A percentile compares a stretch with the other conserved stretches of the same genome.
phyloP scores from a whole-genome alignment of 2,888 invertebrate species.

The Linnaemya vulpina region DNA sequence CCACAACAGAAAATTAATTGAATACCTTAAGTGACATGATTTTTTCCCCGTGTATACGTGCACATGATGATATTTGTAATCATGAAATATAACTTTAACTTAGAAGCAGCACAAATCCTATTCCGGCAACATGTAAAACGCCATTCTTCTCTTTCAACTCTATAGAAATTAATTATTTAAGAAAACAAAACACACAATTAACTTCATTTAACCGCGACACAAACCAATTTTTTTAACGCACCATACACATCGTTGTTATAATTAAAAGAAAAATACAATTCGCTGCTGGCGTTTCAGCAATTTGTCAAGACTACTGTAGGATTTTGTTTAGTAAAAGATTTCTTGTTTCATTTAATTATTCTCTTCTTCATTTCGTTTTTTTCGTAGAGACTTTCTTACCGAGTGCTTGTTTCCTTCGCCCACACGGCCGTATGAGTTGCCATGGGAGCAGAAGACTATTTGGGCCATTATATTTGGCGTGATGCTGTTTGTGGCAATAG shows the following conservation, averaged over 20 bases:
- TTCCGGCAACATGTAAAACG: too few species aligned
- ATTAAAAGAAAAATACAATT: neutral
- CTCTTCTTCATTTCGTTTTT: conserved; percentile 15
- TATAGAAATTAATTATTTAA: neutral
- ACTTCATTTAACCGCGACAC: neutral
- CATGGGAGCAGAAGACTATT: conserved; percentile 87
- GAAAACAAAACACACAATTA: neutral
- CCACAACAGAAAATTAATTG: too few species aligned
- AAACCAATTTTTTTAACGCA: neutral
- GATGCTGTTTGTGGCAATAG: conserved; percentile 91
- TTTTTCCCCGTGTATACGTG: too few species aligned
- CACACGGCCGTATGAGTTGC: conserved; percentile 85
- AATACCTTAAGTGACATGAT: too few species aligned
- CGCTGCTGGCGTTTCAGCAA: neutral
- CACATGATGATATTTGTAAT: too few species aligned
- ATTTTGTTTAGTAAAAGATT: neutral
- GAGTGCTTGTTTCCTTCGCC: conserved; percentile 86
- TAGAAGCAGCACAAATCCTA: too few species aligned
- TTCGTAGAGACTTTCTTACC: conserved; percentile 84
- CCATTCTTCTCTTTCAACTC: neutral
- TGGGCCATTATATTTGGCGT: conserved; percentile 90
- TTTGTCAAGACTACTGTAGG: neutral
- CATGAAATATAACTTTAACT: neutral
- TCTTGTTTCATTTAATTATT: conserved; percentile 14
- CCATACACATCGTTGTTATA: neutral